Percentiles rank a stretch among this genome's conserved stretches.
Evolutionary conservation across 2,113 vertebrate species (phyloP).

Genomic region (Calypte anna): DNA sequence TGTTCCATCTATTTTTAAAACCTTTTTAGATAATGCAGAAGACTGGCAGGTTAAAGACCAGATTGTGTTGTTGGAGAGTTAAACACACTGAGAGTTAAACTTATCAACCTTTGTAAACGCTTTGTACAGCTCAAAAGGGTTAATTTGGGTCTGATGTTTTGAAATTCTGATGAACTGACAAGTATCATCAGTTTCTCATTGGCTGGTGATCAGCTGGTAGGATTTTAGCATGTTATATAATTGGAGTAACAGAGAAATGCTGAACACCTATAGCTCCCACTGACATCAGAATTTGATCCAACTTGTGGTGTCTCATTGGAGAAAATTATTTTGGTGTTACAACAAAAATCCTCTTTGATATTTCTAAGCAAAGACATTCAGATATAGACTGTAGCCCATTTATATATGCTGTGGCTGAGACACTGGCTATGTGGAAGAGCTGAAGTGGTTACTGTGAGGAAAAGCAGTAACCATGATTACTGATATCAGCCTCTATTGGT

Average conservation of each 20-base stretch:
- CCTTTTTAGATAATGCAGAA: background rate
- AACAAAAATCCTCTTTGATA: background rate
- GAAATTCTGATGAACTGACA: background rate
- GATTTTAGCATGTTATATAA: background rate
- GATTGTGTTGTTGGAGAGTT: background rate
- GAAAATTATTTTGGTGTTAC: background rate
- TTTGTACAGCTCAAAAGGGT: background rate
- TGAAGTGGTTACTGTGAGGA: background rate
- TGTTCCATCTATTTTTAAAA: background rate
- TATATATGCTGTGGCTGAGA: background rate
- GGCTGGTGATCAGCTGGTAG: background rate
- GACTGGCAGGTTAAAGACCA: background rate
- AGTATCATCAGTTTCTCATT: background rate
- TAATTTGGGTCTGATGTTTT: background rate
- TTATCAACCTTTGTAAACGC: background rate
- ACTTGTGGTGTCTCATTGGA: background rate
- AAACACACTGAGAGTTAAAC: background rate
- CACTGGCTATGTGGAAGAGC: background rate
- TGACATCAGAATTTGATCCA: background rate
- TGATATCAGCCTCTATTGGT: background rate
- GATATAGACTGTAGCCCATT: background rate
- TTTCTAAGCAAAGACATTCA: background rate
- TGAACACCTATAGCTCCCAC: background rate
- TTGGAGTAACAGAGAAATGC: background rate
- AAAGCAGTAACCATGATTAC: background rate